Base-by-base conservation (phyloP, 2,113 vertebrate genomes). In the Aphyosemion australe region DNA sequence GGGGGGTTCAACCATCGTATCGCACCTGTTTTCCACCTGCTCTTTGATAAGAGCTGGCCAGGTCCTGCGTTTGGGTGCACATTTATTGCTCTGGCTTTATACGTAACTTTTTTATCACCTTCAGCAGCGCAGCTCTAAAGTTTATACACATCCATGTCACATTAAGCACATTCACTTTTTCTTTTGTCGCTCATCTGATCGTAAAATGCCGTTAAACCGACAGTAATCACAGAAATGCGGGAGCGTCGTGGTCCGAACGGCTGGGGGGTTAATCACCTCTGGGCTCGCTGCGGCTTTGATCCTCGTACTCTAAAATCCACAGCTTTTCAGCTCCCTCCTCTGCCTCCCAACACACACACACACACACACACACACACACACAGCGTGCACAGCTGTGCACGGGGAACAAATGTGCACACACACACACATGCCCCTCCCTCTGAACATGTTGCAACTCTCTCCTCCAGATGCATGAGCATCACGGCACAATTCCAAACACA, bases 241-340 rank as follows among this genome's bases (percentile, higher is more conserved):
- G 63, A 43, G 69, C 50, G 69, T 67, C 76, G 84, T 66, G 77
- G 80, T 84, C 82, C 85, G 58, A 76, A 20, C 16, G 65, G 43
- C 88, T 70, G 51, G 57, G 72, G 76, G 84, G 81, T 85, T 83
- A 87, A 87, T 88, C 85, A 87, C 84, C 78, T 87, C 79, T 79
- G 77, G 76, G 76, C 74, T 74, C 13, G 69, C 75, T 73, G 74
- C 82, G 79, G 75, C 83, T 87, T 88, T 84, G 80, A 87, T 88
- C 80, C 80, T 79, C 69, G 18, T 19, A 60, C 82, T 85, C 80
- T 82, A 80, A 89, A 87, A 83, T 83, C 84, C 85, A 89, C 84
- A 80, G 75, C 77, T 81, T 78, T 75, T 59, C 58, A 83, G 65
- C 66, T 55, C 54, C 66, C 72, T 42, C 75, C 39, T 12, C 54